These are phyloP conservation scores for Polymixis lichenea DNA, from an alignment of 2,888 invertebrate species.

Conservation along the genomic window DNA sequence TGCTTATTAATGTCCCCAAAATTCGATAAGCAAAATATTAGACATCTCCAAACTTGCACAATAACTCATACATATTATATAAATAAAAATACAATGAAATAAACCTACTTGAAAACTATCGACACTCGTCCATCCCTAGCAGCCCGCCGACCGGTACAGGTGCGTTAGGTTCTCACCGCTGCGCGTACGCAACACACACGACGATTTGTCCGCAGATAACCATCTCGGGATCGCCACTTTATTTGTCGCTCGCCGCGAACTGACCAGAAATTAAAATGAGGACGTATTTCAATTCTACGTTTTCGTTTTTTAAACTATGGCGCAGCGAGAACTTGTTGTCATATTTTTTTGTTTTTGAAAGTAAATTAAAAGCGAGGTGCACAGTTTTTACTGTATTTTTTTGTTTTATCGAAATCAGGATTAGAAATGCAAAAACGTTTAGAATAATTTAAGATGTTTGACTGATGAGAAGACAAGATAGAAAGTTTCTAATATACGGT, in stretches of 20 bases:
- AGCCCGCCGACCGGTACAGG: constrained; percentile 85
- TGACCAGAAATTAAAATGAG: constrained; percentile 65
- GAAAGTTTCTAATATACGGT: constrained; percentile 48
- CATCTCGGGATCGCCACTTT: constrained; percentile 79
- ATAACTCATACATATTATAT: neutral
- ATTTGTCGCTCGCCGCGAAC: constrained; percentile 72
- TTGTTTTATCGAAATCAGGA: constrained; percentile 23
- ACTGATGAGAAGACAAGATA: constrained; percentile 26
- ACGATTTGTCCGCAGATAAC: constrained; percentile 83
- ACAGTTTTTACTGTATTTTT: constrained; percentile 31
- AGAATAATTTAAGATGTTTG: constrained; percentile 15
- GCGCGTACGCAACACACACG: constrained; percentile 75
- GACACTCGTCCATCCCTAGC: constrained; percentile 72
- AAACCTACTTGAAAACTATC: constrained; percentile 39
- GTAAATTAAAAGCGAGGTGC: constrained; percentile 28
- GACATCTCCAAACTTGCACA: neutral
- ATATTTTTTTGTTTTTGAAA: constrained; percentile 41
- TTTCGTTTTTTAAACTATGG: constrained; percentile 56
- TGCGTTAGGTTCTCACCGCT: constrained; percentile 87
- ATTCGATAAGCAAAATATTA: neutral
- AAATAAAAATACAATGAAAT: neutral
- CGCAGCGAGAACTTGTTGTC: constrained; percentile 37
- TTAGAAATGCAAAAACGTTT: constrained; percentile 44
- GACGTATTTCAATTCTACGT: constrained; percentile 56
- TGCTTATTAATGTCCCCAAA: neutral